Conservation (phyloP, 2,113 vertebrate genomes). For the Embiotoca jacksoni region DNA sequence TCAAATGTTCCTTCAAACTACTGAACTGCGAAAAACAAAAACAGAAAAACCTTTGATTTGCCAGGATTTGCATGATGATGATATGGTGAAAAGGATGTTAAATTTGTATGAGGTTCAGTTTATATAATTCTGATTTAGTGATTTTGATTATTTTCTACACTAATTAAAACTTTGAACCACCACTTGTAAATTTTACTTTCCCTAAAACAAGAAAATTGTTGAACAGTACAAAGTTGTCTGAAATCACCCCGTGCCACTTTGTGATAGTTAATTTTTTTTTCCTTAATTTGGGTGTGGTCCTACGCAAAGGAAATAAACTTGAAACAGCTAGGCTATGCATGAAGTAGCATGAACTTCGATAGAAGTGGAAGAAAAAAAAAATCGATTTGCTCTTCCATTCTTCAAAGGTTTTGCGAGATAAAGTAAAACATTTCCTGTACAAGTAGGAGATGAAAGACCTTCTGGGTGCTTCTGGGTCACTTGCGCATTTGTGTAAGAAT, state of each 20-base stretch:
- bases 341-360: not conserved
- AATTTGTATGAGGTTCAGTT: too few species aligned
- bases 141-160: too few species aligned
- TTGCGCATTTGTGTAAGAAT: not conserved
- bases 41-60: too few species aligned
- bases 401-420: not conserved
- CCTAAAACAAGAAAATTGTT: not conserved
- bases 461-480: not conserved
- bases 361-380: not conserved
- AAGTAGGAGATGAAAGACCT: conserved; percentile 18
- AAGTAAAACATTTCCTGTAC: not conserved
- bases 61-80: too few species aligned
- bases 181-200: not conserved
- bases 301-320: not conserved
- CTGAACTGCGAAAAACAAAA: too few species aligned
- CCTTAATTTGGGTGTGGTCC: not conserved
- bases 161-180: not conserved
- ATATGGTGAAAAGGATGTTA: too few species aligned
- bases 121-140: too few species aligned
- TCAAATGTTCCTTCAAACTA: too few species aligned
- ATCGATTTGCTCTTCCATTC: not conserved
- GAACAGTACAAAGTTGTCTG: not conserved
- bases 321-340: not conserved
- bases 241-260: not conserved
- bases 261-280: not conserved